Base-by-base conservation (phyloP, 2,888 invertebrate species). In the Hipparchia semele region DNA sequence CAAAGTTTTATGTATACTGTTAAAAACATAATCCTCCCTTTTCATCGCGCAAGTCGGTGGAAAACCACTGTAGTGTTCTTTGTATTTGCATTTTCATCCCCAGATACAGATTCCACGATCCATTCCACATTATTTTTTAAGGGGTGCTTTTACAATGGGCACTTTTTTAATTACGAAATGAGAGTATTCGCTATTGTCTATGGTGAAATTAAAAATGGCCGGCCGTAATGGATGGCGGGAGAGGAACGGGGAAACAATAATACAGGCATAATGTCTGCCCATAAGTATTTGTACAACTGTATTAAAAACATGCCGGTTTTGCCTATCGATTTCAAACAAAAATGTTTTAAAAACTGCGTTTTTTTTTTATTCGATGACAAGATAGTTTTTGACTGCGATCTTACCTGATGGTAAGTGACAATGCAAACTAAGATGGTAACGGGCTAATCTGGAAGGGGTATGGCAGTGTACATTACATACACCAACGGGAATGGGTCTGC, bases 141-240 rank as follows among this genome's bases (percentile, higher is more conserved):
- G 39, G 45, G 67, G 54, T 45, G 23, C 13, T 10, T 10, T 51
- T 23, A 67, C 67, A 67, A 67, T 67, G 65, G 65, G 65, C 54
- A 56, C 56, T 67, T 67, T 67, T 67, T 67, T 67, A 67, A 67
- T 67, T 67, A 67, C 67, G 67, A 67, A 67, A 67, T 39, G 67
- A 67, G 67, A 39, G 56, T 67, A 67, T 56, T 49, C 23, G 13
- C 67, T 45, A 67, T 67, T 67, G 67, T 67, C 67, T 67, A 45
- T 67, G 67, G 67, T 67, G 45, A 12, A 67, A 67, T 67, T 67
- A 67, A 67, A 67, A 67, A 67, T 67, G 66, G 66, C 66, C 66
- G 66, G 12, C 54, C 53, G 53, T 10, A 54, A 54, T 54, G 53
- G 53, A 54, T 54, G 59, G 10, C 8, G 67, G 67, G 39, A 56